phyloP scores from a whole-genome alignment of 2,888 invertebrate species.

The Actias luna region DNA sequence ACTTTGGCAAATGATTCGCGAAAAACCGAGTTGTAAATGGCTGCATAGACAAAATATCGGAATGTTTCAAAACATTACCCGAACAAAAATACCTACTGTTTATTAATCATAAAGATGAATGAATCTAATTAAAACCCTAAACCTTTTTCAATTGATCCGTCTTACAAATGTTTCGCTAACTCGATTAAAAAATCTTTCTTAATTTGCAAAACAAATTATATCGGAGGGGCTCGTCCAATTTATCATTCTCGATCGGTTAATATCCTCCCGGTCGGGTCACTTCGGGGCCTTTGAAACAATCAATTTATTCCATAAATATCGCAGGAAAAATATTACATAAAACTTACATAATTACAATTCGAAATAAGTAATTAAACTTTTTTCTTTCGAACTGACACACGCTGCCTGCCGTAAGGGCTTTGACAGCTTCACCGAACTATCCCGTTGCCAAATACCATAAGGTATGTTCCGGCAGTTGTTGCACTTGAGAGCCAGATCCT shows the following conservation, averaged over 20 bases:
- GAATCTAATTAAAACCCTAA: background rate
- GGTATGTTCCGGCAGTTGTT: no score
- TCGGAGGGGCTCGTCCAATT: conserved; percentile 16
- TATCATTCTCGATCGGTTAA: background rate
- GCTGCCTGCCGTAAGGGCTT: no score
- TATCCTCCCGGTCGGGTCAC: background rate
- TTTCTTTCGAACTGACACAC: no score
- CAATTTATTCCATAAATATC: background rate
- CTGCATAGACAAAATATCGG: no score
- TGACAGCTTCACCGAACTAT: no score
- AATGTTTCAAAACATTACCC: background rate
- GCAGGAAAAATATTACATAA: background rate
- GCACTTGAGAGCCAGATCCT: no score
- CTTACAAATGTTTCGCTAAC: conserved; percentile 7
- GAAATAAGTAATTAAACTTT: no score
- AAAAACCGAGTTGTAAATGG: no score
- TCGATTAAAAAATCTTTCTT: background rate
- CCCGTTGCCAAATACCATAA: no score
- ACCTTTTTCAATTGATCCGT: background rate
- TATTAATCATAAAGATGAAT: background rate
- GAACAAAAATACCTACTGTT: background rate
- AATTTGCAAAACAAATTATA: conserved; percentile 26
- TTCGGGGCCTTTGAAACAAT: background rate
- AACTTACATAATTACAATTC: no score
- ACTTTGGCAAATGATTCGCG: no score